These are phyloP conservation scores for Falco biarmicus DNA, from an alignment of 2,797 vertebrate genomes.

Conservation along the genomic window DNA sequence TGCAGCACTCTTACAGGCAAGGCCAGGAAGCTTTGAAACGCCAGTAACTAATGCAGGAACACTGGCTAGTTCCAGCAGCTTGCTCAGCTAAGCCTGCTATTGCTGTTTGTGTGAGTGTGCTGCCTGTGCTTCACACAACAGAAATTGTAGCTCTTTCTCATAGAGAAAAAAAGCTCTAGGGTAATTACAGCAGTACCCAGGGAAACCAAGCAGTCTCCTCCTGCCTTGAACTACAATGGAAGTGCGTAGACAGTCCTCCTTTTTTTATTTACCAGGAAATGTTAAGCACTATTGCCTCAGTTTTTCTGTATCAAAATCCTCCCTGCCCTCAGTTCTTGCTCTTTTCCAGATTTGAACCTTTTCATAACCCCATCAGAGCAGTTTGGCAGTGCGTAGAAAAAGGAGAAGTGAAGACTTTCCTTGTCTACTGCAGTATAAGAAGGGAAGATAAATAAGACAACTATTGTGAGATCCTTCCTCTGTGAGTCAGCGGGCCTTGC, in stretches of 20 bases:
- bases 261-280: background rate
- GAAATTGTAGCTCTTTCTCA: background rate
- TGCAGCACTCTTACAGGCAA: background rate
- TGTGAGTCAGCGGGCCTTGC: background rate
- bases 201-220: background rate
- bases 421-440: background rate
- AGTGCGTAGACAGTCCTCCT: background rate
- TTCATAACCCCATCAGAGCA: background rate
- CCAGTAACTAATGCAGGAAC: background rate
- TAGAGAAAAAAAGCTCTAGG: background rate
- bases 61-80: rapidly evolving
- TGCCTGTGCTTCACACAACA: background rate
- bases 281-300: background rate
- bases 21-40: background rate
- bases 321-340: background rate
- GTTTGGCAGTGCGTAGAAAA: background rate
- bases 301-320: background rate
- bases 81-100: background rate
- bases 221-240: background rate
- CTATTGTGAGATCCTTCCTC: background rate
- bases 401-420: background rate
- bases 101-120: background rate
- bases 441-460: background rate
- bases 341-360: background rate
- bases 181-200: background rate